Conservation (phyloP, 2,113 vertebrate species). For the Spea bombifrons region DNA sequence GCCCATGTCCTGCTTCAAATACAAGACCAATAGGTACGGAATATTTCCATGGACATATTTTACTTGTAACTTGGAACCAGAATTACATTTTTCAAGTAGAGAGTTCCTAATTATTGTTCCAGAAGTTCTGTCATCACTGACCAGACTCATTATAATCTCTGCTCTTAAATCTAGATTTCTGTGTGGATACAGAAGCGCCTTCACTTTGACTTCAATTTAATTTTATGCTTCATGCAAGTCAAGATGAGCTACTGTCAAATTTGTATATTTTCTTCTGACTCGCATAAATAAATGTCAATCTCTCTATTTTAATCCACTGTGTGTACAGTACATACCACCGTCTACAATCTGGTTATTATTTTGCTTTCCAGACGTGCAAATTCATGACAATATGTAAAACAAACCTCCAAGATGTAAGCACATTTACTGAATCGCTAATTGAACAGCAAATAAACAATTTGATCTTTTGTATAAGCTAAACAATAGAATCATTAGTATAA, state of each 20-base stretch:
- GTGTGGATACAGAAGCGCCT: slow-evolving; percentile 6
- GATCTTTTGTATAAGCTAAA: background rate
- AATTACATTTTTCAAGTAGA: background rate
- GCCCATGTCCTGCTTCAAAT: too few species aligned
- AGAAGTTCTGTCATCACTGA: background rate
- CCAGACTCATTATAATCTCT: background rate
- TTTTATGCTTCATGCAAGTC: background rate
- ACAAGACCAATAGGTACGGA: too few species aligned
- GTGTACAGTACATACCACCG: background rate
- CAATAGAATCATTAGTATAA: too few species aligned
- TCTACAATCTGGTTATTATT: slow-evolving; percentile 25
- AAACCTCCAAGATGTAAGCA: background rate
- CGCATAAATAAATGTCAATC: slow-evolving; percentile 12
- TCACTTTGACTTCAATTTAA: background rate
- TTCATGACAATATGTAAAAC: background rate
- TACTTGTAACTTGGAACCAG: background rate
- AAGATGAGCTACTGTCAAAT: background rate
- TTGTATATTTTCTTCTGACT: slow-evolving; percentile 10
- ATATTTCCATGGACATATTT: too few species aligned
- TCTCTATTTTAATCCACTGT: background rate
- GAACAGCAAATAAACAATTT: background rate
- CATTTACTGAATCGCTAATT: background rate
- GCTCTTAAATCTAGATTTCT: background rate
- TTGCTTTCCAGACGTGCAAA: background rate
- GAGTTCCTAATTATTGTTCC: background rate